Evolutionary conservation across 1,140 invertebrate species (phyloP).

Genomic region (Xylocopa sonorina): DNA sequence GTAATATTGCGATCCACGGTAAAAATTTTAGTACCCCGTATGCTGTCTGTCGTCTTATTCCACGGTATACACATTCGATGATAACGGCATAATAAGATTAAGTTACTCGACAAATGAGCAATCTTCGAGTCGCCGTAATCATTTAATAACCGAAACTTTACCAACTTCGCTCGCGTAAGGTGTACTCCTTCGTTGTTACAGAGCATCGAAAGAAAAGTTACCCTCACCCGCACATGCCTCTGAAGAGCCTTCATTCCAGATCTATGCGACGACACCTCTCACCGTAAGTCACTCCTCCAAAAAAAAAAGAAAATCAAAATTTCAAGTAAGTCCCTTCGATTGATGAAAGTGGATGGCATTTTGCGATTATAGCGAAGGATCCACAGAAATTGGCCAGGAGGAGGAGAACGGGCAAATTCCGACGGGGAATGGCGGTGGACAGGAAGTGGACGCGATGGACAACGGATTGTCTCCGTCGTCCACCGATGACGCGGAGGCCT

Average conservation of each 20-base stretch:
- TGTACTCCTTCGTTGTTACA: slow-evolving; percentile 70
- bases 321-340: too few species aligned
- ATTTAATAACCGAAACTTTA: neutral
- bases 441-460: slow-evolving; percentile 66
- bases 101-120: too few species aligned
- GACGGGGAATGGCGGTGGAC: slow-evolving; percentile 51
- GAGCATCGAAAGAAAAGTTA: slow-evolving; percentile 86
- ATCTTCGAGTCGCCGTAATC: neutral
- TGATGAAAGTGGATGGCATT: neutral
- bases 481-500: slow-evolving; percentile 53
- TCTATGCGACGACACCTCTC: slow-evolving; percentile 81
- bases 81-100: neutral
- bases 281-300: slow-evolving; percentile 72
- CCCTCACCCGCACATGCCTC: slow-evolving; percentile 85
- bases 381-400: slow-evolving; percentile 72
- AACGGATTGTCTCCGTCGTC: slow-evolving; percentile 58
- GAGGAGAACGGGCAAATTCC: slow-evolving; percentile 68
- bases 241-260: slow-evolving; percentile 82
- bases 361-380: slow-evolving; percentile 74
- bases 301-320: neutral
- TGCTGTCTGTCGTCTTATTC: too few species aligned
- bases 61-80: neutral
- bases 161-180: too few species aligned
- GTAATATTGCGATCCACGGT: neutral
- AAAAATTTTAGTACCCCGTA: too few species aligned